Evolutionary conservation across 2,113 vertebrate genomes (phyloP).

Genomic region (Nothoprocta perdicaria): DNA sequence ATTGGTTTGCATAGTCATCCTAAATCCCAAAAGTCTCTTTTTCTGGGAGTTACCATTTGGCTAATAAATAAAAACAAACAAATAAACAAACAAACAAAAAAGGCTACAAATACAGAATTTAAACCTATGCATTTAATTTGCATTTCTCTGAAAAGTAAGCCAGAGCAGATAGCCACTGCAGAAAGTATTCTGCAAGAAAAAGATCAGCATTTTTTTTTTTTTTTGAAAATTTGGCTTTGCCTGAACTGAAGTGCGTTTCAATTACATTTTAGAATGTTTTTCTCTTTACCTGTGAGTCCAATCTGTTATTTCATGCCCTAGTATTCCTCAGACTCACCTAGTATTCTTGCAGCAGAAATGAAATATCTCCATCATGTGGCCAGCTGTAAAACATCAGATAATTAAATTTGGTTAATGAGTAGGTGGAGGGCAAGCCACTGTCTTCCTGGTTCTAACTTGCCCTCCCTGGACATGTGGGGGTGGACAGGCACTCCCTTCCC

Average conservation of each 20-base stretch:
- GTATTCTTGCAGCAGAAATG: neutral
- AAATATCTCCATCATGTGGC: conserved; percentile 72
- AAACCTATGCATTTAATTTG: neutral
- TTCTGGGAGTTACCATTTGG: neutral
- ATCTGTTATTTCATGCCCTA: neutral
- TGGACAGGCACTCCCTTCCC: fast-evolving
- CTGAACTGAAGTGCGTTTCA: neutral
- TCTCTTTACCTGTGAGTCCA: neutral
- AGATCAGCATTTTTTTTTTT: neutral
- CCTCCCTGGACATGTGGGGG: fast-evolving
- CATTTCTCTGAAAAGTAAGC: neutral
- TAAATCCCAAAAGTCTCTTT: neutral
- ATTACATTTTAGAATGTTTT: neutral
- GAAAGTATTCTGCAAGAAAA: neutral
- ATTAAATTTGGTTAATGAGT: fast-evolving
- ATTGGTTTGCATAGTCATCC: neutral
- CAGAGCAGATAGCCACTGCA: neutral
- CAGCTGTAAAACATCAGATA: neutral
- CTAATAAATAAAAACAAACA: neutral
- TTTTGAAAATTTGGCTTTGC: neutral
- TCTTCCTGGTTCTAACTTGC: neutral
- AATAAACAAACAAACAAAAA: neutral
- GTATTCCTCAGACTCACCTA: neutral
- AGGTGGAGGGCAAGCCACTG: fast-evolving
- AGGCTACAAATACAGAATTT: neutral